These are phyloP conservation scores for Listronotus oregonensis DNA, from an alignment of 1,140 invertebrate species.

Conservation along the genomic window DNA sequence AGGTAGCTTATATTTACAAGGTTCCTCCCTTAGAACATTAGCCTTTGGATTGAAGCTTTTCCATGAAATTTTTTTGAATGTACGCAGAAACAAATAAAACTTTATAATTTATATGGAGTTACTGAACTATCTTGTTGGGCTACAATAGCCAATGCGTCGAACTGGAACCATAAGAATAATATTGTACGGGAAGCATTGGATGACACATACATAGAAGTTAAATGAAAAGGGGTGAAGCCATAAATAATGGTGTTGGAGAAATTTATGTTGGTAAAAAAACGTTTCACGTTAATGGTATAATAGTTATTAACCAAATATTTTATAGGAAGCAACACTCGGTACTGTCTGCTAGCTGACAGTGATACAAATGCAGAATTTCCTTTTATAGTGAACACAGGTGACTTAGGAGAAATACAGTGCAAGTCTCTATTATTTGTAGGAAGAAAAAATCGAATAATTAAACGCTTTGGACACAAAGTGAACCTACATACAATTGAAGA, in stretches of 20 bases:
- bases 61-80: slow-evolving; percentile 50
- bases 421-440: slow-evolving; percentile 60
- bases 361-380: slow-evolving; percentile 55
- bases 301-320: slow-evolving; percentile 9
- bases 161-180: slow-evolving; percentile 44
- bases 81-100: slow-evolving; percentile 43
- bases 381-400: slow-evolving; percentile 70
- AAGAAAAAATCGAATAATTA: slow-evolving; percentile 70
- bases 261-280: slow-evolving; percentile 57
- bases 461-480: slow-evolving; percentile 74
- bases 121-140: slow-evolving; percentile 88
- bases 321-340: slow-evolving; percentile 63
- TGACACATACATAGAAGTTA: slow-evolving; percentile 66
- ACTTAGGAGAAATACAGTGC: slow-evolving; percentile 59
- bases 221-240: slow-evolving; percentile 48
- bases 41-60: slow-evolving; percentile 68
- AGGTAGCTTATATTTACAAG: slow-evolving; percentile 65
- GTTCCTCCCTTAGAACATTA: slow-evolving; percentile 62
- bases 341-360: slow-evolving; percentile 62
- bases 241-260: slow-evolving; percentile 58
- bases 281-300: neutral
- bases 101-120: slow-evolving; percentile 82
- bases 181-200: slow-evolving; percentile 62
- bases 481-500: slow-evolving; percentile 66
- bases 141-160: slow-evolving; percentile 62